Evolutionary conservation across 1,140 invertebrate species (phyloP).

Genomic region (Lysiphlebus fabarum): DNA sequence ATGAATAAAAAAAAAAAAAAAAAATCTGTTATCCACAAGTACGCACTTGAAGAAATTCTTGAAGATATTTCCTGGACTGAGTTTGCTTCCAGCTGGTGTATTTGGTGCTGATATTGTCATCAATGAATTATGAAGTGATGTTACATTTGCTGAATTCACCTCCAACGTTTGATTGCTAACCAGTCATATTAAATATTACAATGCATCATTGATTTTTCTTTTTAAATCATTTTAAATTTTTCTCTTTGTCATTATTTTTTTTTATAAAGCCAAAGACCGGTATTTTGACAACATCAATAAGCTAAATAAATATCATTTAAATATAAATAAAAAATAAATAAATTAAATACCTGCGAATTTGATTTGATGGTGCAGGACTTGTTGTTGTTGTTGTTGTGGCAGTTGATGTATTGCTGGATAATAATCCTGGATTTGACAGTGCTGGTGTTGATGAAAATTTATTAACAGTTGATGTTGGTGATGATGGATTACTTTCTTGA

Average conservation of each 20-base stretch:
- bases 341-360: slow-evolving; percentile 59
- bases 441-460: slow-evolving; percentile 49
- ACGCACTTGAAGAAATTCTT: slow-evolving; percentile 92
- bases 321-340: slow-evolving; percentile 1
- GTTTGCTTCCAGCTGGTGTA: slow-evolving; percentile 65
- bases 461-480: slow-evolving; percentile 42
- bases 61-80: slow-evolving; percentile 84
- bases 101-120: slow-evolving; percentile 59
- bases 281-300: not conserved
- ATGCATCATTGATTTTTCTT: slow-evolving; percentile 12
- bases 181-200: slow-evolving; percentile 38
- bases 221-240: not conserved
- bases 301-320: not conserved
- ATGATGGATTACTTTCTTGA: slow-evolving; percentile 49
- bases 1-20: too few species aligned
- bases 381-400: slow-evolving; percentile 49
- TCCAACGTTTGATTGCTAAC: slow-evolving; percentile 50
- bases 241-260: not conserved
- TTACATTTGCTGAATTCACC: slow-evolving; percentile 45
- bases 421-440: slow-evolving; percentile 39
- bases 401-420: slow-evolving; percentile 46
- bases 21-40: slow-evolving; percentile 19
- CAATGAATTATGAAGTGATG: slow-evolving; percentile 55
- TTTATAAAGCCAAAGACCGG: not conserved
- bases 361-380: slow-evolving; percentile 57